Evolutionary conservation across 2,113 vertebrate genomes (phyloP), one percentile per base, ranked within the genome.

Genomic region (Amphiprion percula): DNA sequence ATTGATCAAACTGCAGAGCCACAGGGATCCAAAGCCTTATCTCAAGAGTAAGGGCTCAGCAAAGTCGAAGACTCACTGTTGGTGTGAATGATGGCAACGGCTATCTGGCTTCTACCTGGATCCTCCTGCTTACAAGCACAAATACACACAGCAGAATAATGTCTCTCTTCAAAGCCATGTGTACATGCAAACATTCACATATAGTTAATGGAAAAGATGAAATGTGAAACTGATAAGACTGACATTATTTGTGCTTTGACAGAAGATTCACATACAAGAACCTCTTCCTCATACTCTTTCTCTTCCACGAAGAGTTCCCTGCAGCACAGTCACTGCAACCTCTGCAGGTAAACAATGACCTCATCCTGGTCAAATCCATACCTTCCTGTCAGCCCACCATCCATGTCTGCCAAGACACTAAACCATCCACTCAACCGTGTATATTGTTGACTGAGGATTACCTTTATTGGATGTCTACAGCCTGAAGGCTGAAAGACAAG

Each of bases 1-100:
- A 91, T 92, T 91, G 92, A 92, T 93, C 90, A 91, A 82, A 90
- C 86, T 87, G 83, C 79, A 89, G 84, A 81, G 78, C 82, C 78
- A 74, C 79, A 74, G 83, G 83, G 85, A 90, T 84, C 86, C 84
- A 24, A 75, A 88, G 84, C 82, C 90, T 93, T 92, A 92, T 93
- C 89, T 93, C 73, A 65, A 65, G 78, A 90, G 84, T 83, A 79
- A 87, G 81, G 83, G 88, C 90, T 90, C 82, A 81, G 89, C 85
- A 87, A 85, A 89, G 87, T 86, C 70, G 74, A 86, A 88, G 69
- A 84, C 79, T 80, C 78, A 37, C 80, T 72, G 69, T 74, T 74
- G 65, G 58, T 63, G 68, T 94, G 90, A 93, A 77, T 89, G 87
- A 92, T 90, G 87, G 84, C 53, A 15, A 44, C 16, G 59, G 80